Evolutionary conservation across 2,797 vertebrate genomes (phyloP), one percentile per base, ranked within the genome.

Genomic region (Epinephelus coioides): DNA sequence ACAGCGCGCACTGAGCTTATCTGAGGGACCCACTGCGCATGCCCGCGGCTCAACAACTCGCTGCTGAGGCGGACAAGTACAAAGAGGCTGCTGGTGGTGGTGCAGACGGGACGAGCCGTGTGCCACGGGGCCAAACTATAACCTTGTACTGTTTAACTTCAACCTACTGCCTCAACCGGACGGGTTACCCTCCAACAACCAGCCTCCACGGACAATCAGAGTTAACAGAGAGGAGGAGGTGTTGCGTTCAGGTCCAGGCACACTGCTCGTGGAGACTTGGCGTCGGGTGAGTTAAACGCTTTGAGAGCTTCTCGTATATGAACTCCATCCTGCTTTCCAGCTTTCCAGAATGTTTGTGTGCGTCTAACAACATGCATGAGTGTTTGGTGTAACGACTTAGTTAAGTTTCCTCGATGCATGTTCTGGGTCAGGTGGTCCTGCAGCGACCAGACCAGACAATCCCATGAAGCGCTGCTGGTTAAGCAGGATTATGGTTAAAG

Each of bases 381-480:
- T 11, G 1, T 0, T 40, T 23, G 15, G 4, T 40, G 54, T 18
- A n/a, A 17, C 21, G 30, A 4, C 23, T 44, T 14, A 8, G 13
- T 4, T 66, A 1, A 30, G 4, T 43, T 46, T 51, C 1, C 44
- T 34, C 46, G 13, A 1, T 60, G 71, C 38, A 0, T 59, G 55
- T 17, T 65, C 7, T 65, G 27, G 69, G 76, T 87, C 88, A 88
- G 84, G 80, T 86, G 77, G 75, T 69, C 68, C 74, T 44, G 78
- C 84, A 19, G 84, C 25, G 82, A 66, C 0, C 83, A 67, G 86
- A 88, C 76, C 40, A 76, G 83, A 83, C 89, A 87, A 90, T 92
- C 92, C 66, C 69, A 76, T 89, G 88, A 91, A 93, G 88, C 76
- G 88, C 84, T 83, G 87, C 90, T 84, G 78, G 38, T 81, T 91